Conservation (phyloP, 2,113 vertebrate genomes). For the Neodontobutis hainanensis region DNA sequence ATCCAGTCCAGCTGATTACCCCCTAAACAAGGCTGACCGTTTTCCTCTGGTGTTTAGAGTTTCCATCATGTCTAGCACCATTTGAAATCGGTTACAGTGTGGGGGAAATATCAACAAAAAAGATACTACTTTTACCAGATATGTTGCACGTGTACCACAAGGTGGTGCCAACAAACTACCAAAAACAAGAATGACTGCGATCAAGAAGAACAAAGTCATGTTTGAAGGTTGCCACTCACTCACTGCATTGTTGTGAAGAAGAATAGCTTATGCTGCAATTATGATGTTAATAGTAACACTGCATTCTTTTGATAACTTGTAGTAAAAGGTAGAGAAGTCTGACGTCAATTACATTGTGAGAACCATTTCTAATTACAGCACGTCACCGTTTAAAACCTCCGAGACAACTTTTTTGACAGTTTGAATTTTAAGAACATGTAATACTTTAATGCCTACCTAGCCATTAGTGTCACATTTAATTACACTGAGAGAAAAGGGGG, state of each 20-base stretch:
- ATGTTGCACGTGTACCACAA: slow-evolving; percentile 16
- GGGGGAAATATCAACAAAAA: slow-evolving; percentile 83
- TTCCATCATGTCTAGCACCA: slow-evolving; percentile 93
- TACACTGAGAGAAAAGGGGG: not conserved
- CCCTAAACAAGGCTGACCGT: slow-evolving; percentile 94
- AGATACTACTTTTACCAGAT: not conserved
- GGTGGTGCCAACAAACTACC: slow-evolving; percentile 37
- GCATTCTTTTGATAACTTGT: not conserved
- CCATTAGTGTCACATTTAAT: not conserved
- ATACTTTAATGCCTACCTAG: slow-evolving; percentile 21
- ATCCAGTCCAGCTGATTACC: slow-evolving; percentile 18
- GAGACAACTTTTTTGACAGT: slow-evolving; percentile 11
- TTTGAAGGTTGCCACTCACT: not conserved
- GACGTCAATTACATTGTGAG: not conserved
- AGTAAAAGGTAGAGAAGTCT: not conserved
- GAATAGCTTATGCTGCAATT: not conserved
- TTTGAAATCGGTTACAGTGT: slow-evolving; percentile 99
- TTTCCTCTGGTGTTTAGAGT: slow-evolving; percentile 99
- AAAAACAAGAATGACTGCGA: not conserved
- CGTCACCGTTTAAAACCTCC: not conserved
- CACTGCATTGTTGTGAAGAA: not conserved
- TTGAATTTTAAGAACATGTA: slow-evolving; percentile 11
- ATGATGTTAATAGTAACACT: slow-evolving; percentile 3
- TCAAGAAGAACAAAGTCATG: not conserved
- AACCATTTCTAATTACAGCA: slow-evolving; percentile 27